Evolutionary conservation across 2,888 invertebrate species (phyloP).

Genomic region (Sicus ferrugineus): DNA sequence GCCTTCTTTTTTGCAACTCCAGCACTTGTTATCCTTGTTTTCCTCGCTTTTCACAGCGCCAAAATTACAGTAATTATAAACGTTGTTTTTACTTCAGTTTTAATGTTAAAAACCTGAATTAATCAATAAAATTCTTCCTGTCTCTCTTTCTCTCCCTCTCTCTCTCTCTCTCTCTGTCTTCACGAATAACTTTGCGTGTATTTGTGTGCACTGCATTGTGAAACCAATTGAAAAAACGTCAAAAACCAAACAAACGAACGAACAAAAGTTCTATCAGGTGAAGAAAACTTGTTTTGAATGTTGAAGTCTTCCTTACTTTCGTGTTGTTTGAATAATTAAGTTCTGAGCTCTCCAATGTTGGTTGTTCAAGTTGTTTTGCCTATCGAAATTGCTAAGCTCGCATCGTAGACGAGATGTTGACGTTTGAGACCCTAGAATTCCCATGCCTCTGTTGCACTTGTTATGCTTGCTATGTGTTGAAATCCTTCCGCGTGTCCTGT

Average conservation of each 20-base stretch:
- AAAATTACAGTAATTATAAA: neutral
- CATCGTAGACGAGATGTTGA: neutral
- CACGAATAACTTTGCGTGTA: neutral
- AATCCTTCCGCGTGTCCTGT: too few relatives aligned
- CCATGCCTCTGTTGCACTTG: neutral
- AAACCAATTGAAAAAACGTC: neutral
- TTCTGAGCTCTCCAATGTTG: too few relatives aligned
- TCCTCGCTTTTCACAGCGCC: too few relatives aligned
- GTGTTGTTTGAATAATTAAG: constrained; percentile 2
- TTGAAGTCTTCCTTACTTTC: constrained; percentile 2
- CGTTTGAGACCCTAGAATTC: neutral
- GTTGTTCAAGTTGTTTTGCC: neutral
- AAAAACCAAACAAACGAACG: constrained; percentile 27
- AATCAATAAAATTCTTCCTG: too few relatives aligned
- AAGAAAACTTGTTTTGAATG: constrained; percentile 20
- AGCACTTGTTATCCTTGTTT: too few relatives aligned
- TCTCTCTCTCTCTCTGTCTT: too few relatives aligned
- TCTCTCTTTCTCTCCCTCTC: too few relatives aligned
- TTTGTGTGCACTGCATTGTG: constrained; percentile 21
- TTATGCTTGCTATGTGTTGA: neutral
- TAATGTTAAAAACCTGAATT: too few relatives aligned
- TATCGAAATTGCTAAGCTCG: too few relatives aligned
- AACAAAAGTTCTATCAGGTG: constrained; percentile 47
- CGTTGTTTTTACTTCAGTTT: neutral
- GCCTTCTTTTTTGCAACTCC: too few relatives aligned